Percentiles rank a stretch among this genome's conserved stretches.
These are phyloP conservation scores for Enteromius mattozi DNA, from an alignment of 2,797 vertebrate species.

Conservation along the genomic window DNA sequence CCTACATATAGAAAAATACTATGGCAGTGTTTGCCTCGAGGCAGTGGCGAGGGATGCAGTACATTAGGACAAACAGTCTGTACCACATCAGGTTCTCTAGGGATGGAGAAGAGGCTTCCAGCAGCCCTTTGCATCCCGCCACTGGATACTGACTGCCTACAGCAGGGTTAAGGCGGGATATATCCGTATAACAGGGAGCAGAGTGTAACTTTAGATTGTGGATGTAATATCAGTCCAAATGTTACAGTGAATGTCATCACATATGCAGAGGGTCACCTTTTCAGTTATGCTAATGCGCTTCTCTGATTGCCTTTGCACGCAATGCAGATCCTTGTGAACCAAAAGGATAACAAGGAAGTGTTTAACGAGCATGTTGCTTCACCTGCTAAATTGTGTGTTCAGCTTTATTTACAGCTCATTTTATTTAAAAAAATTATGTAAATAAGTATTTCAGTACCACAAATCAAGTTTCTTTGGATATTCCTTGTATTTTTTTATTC, in stretches of 20 bases:
- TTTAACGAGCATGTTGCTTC: background rate
- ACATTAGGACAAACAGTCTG: conserved; percentile 40
- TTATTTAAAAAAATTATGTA: background rate
- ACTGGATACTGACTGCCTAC: conserved; percentile 38
- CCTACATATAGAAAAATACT: conserved; percentile 46
- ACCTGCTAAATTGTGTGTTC: background rate
- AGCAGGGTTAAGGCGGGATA: conserved; percentile 8
- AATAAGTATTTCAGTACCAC: background rate
- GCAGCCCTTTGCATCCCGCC: conserved; percentile 26
- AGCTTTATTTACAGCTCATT: background rate
- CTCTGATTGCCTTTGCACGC: conserved; percentile 46
- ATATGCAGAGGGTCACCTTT: conserved; percentile 27
- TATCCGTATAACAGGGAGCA: conserved; percentile 26
- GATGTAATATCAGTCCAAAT: conserved; percentile 60
- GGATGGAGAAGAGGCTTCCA: conserved; percentile 41
- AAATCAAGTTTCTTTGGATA: background rate
- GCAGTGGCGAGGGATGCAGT: conserved; percentile 19
- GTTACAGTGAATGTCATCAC: conserved; percentile 49
- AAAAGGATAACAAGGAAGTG: conserved; percentile 16
- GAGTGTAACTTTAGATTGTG: conserved; percentile 49
- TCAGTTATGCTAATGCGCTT: conserved; percentile 31
- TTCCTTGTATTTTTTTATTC: background rate
- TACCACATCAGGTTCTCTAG: conserved; percentile 37
- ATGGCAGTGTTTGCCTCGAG: conserved; percentile 37
- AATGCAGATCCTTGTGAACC: conserved; percentile 19